A percentile compares a stretch with the other conserved stretches of the same genome.
Evolutionary conservation across 1,140 invertebrate species (phyloP).

Genomic region (Pachyrhynchus sulphureomaculatus): DNA sequence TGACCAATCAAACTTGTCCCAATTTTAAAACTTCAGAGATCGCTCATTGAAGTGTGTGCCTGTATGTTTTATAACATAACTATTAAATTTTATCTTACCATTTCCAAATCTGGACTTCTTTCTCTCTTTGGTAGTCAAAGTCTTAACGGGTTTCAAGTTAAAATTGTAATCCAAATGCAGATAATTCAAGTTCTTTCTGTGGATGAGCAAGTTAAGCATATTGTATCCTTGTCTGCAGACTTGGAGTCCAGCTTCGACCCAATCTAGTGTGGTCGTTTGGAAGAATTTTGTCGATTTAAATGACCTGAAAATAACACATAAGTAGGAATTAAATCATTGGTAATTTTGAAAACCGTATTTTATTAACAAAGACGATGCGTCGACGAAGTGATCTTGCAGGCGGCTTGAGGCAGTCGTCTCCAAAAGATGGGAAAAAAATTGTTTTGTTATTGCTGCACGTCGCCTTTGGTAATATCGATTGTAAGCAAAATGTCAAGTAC

Average conservation of each 20-base stretch:
- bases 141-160: constrained; percentile 99
- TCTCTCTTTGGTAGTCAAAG: constrained; percentile 97
- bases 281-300: constrained; percentile 99
- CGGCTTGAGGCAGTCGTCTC: no score
- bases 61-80: no score
- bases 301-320: constrained; percentile 61
- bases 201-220: constrained; percentile 98
- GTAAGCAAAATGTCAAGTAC: no score
- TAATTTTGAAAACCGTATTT: no score
- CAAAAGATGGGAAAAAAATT: no score
- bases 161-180: constrained; percentile 99
- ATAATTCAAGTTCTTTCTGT: constrained; percentile 99
- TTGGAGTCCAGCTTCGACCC: constrained; percentile 98
- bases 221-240: constrained; percentile 99
- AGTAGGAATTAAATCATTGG: neutral
- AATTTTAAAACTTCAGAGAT: no score
- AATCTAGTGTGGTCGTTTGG: constrained; percentile 98
- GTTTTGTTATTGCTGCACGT: no score
- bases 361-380: no score
- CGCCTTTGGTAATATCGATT: no score
- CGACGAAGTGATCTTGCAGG: no score
- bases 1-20: no score
- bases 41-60: no score
- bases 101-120: constrained; percentile 99
- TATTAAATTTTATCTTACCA: constrained; percentile 70